These are phyloP conservation scores for Zaprionus taronus DNA, from an alignment of 1,140 invertebrate species.

Conservation along the genomic window DNA sequence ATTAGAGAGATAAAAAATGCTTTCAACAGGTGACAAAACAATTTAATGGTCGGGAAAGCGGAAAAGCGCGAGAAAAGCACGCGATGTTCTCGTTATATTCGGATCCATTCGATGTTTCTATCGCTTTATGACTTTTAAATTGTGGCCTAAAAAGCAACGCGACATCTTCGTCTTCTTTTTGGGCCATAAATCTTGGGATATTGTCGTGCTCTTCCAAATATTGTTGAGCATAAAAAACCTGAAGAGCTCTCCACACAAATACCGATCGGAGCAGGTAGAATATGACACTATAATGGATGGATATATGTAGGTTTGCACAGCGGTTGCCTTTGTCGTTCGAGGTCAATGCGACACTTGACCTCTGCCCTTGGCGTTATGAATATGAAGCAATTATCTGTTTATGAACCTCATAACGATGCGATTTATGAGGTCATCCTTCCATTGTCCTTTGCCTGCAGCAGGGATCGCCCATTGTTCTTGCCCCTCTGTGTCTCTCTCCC, in stretches of 20 bases:
- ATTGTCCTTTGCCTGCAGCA: constrained; percentile 23
- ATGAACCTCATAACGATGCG: constrained; percentile 73
- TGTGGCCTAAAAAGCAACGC: constrained; percentile 60
- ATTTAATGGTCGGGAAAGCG: constrained; percentile 43
- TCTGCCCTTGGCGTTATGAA: constrained; percentile 59
- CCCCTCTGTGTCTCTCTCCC: constrained; percentile 34
- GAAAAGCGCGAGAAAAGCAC: constrained; percentile 29
- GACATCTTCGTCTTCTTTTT: constrained; percentile 13
- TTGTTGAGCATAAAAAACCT: constrained; percentile 43
- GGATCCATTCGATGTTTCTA: constrained; percentile 17
- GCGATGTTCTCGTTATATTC: constrained; percentile 33
- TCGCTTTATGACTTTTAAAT: constrained; percentile 75
- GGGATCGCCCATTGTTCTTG: constrained; percentile 16
- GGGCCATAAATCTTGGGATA: constrained; percentile 56
- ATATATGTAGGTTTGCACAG: constrained; percentile 14
- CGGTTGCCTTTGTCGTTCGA: constrained; percentile 42
- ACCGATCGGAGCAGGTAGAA: constrained; percentile 14
- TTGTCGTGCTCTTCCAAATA: constrained; percentile 45
- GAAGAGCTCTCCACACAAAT: background rate
- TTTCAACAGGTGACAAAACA: constrained; percentile 79
- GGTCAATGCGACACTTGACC: constrained; percentile 60
- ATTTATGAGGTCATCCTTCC: constrained; percentile 74
- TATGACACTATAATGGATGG: background rate
- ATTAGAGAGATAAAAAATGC: constrained; percentile 76
- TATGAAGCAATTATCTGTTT: constrained; percentile 76